These are phyloP conservation scores for Forpus xanthops DNA, from an alignment of 2,797 vertebrate genomes.

Conservation along the genomic window DNA sequence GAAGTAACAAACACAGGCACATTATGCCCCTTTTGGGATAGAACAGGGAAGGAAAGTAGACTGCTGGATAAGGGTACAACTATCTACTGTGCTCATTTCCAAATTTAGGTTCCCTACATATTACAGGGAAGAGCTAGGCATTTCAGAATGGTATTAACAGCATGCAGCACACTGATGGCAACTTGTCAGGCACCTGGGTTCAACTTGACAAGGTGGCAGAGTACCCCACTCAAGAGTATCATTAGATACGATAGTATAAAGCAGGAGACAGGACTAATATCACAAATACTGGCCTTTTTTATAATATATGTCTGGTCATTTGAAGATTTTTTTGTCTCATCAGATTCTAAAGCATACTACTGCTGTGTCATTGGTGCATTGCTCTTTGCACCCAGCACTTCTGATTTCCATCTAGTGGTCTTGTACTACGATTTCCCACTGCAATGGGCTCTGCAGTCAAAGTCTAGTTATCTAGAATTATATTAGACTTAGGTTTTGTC, in stretches of 20 bases:
- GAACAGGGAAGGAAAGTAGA: not conserved
- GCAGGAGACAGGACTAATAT: not conserved
- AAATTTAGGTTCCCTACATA: not conserved
- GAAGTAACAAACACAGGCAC: not conserved
- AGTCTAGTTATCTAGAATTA: not conserved
- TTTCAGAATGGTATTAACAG: not conserved
- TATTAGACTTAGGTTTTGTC: not conserved
- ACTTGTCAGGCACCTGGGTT: not conserved
- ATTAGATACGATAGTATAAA: not conserved
- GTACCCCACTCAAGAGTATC: not conserved
- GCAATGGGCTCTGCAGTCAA: not conserved
- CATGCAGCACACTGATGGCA: not conserved
- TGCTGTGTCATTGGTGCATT: not conserved
- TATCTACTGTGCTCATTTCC: not conserved
- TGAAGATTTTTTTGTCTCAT: not conserved
- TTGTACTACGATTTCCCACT: not conserved
- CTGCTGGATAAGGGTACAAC: not conserved
- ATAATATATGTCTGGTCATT: not conserved
- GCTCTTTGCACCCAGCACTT: not conserved
- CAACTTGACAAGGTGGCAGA: not conserved
- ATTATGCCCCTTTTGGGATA: not conserved
- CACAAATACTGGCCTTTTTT: not conserved
- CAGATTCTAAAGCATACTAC: not conserved
- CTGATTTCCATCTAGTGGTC: not conserved
- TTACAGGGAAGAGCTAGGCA: not conserved